Conservation (phyloP, 1,140 invertebrate species). For the Temnothorax nylanderi region DNA sequence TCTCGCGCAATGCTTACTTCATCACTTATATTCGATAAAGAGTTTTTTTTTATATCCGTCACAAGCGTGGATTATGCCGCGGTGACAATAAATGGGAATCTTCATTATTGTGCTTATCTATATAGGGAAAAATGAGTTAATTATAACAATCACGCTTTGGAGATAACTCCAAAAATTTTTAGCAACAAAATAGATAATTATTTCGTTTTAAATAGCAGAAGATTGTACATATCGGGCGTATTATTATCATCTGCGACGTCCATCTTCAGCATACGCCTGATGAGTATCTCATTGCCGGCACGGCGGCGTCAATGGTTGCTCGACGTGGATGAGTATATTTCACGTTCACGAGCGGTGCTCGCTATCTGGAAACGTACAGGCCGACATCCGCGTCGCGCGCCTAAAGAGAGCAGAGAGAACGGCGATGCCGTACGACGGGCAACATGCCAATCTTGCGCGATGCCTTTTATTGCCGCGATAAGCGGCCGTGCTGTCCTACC, state of each 20-base stretch:
- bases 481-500: slow-evolving; percentile 68
- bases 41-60: neutral
- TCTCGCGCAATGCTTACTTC: neutral
- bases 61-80: neutral
- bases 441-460: slow-evolving; percentile 80
- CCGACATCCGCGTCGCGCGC: slow-evolving; percentile 67
- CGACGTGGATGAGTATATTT: slow-evolving; percentile 80
- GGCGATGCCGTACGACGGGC: slow-evolving; percentile 70
- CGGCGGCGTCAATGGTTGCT: slow-evolving; percentile 57
- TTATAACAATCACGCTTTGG: neutral
- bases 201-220: neutral
- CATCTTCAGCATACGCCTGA: neutral
- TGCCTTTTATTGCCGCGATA: slow-evolving; percentile 82
- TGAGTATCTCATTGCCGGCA: neutral
- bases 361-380: slow-evolving; percentile 72
- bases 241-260: neutral
- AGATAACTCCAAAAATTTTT: neutral
- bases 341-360: slow-evolving; percentile 56
- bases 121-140: neutral
- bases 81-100: neutral
- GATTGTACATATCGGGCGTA: neutral
- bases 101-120: neutral
- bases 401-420: slow-evolving; percentile 67
- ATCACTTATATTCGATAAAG: neutral
- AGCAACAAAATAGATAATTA: neutral